A percentile compares a stretch with the other conserved stretches of the same genome.
These are phyloP conservation scores for Paracanthobrama guichenoti DNA, from an alignment of 2,113 vertebrate genomes.

Conservation along the genomic window DNA sequence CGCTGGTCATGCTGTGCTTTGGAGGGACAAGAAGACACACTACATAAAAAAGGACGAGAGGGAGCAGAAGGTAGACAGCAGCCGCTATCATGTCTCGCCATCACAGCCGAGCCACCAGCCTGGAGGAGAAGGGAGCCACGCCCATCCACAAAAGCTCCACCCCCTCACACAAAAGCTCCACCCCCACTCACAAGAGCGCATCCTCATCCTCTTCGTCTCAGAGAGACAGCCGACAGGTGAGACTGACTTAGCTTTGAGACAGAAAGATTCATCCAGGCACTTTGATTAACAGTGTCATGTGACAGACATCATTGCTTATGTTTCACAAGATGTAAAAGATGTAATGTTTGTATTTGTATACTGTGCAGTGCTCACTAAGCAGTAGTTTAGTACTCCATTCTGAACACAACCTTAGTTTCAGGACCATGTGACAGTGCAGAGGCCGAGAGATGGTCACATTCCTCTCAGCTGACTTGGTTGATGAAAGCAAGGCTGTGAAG, in stretches of 20 bases:
- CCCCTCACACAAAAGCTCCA: slow-evolving; percentile 84
- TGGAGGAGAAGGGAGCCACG: slow-evolving; percentile 88
- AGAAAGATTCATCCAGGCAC: background rate
- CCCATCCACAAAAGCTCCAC: slow-evolving; percentile 84
- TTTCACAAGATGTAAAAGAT: background rate
- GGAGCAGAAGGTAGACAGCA: slow-evolving; percentile 16
- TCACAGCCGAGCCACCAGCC: slow-evolving; percentile 83
- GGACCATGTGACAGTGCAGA: background rate
- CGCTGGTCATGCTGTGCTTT: slow-evolving; percentile 42
- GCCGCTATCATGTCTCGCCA: slow-evolving; percentile 68
- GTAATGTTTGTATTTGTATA: background rate
- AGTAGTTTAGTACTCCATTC: background rate
- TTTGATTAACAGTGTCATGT: background rate
- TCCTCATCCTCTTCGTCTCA: slow-evolving; percentile 91
- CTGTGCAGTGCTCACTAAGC: background rate
- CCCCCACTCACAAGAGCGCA: slow-evolving; percentile 92
- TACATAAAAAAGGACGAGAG: slow-evolving; percentile 22
- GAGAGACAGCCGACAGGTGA: slow-evolving; percentile 94
- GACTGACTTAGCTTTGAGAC: slow-evolving; percentile 20
- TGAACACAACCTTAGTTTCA: background rate
- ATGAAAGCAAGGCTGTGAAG: slow-evolving; percentile 1
- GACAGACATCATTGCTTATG: background rate
- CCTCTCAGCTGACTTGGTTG: background rate
- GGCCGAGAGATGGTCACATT: background rate
- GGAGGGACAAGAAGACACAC: slow-evolving; percentile 26